Percentiles rank a stretch among this genome's conserved stretches.
Conservation (phyloP, 2,113 vertebrate genomes). For the Dipodomys merriami region DNA sequence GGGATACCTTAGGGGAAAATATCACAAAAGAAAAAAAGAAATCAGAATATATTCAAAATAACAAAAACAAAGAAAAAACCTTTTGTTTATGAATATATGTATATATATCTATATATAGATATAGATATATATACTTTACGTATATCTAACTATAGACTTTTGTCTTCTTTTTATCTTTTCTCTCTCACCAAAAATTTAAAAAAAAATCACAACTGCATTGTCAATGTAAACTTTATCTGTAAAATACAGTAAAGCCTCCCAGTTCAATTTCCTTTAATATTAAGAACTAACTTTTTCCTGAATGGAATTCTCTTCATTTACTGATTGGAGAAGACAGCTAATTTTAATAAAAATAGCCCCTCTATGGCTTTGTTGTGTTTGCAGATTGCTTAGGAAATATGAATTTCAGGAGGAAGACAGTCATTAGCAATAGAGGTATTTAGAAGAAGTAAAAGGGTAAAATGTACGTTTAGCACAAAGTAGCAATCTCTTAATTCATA, state of each 20-base stretch:
- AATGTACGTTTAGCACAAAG: constrained; percentile 69
- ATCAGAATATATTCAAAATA: no score
- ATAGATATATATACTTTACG: not conserved
- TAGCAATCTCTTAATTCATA: constrained; percentile 51
- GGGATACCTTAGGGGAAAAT: no score
- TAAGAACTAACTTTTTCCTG: constrained; percentile 58
- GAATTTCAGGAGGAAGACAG: constrained; percentile 62
- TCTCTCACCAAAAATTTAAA: not conserved
- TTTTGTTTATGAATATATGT: no score
- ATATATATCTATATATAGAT: not conserved
- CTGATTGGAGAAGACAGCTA: constrained; percentile 38
- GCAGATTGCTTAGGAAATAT: constrained; percentile 72
- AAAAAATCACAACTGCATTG: not conserved
- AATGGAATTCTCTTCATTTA: constrained; percentile 64
- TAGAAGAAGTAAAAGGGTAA: constrained; percentile 64
- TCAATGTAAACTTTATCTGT: not conserved
- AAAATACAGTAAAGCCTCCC: constrained; percentile 36
- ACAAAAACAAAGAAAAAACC: no score
- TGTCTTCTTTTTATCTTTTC: not conserved
- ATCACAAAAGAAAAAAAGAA: no score
- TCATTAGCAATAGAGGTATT: constrained; percentile 42
- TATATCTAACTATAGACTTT: not conserved
- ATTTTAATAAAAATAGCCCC: constrained; percentile 69
- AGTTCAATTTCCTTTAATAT: constrained; percentile 67
- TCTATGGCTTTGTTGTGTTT: not conserved